These are phyloP conservation scores for Gnathonemus echidnorhynchus DNA, from an alignment of 2,113 vertebrate species.

Conservation along the genomic window DNA sequence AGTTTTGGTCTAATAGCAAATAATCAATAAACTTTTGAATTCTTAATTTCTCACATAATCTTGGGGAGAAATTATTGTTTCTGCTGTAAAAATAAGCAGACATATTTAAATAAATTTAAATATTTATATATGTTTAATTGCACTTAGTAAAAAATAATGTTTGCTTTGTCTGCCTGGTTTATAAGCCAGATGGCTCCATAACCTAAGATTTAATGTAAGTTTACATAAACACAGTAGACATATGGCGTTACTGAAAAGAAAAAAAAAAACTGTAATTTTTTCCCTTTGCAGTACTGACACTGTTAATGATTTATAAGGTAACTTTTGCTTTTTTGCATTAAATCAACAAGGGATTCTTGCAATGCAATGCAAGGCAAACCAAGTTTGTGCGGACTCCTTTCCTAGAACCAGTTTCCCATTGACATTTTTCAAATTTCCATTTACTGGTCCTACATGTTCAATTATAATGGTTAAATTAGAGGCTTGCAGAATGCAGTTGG, in stretches of 20 bases:
- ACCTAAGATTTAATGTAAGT: neutral
- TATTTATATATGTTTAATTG: neutral
- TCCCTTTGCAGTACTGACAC: neutral
- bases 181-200: neutral
- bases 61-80: neutral
- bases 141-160: neutral
- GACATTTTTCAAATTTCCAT: slow-evolving; percentile 39
- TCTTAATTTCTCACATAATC: neutral
- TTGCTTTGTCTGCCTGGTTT: neutral
- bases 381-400: neutral
- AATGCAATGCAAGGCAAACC: neutral
- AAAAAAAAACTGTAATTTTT: neutral
- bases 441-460: slow-evolving; percentile 25
- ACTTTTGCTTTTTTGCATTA: neutral
- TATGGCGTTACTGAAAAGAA: neutral
- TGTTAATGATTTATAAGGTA: slow-evolving; percentile 9
- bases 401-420: slow-evolving; percentile 50
- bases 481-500: slow-evolving; percentile 38
- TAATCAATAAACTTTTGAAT: neutral
- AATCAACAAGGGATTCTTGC: slow-evolving; percentile 5
- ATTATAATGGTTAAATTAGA: slow-evolving; percentile 41
- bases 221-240: neutral
- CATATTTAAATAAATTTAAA: neutral
- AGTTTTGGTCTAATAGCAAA: neutral
- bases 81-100: neutral